Conservation (phyloP, 2,888 invertebrate genomes). For the Polydesmus complanatus region DNA sequence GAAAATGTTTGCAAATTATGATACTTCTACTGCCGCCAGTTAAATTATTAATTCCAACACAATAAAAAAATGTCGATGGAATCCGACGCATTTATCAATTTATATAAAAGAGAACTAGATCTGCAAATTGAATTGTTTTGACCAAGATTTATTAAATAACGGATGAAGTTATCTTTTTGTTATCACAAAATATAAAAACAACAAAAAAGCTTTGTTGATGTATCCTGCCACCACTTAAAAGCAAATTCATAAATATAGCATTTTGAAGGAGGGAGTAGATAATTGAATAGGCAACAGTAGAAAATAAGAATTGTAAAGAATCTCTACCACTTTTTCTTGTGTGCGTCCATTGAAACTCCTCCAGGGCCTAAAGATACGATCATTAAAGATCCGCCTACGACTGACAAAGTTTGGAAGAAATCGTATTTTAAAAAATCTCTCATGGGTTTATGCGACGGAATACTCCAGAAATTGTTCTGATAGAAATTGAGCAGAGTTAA, state of each 20-base stretch:
- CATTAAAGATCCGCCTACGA: constrained; percentile 95
- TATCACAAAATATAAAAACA: too few relatives aligned
- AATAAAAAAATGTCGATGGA: too few relatives aligned
- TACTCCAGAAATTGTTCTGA: constrained; percentile 97
- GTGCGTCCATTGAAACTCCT: constrained; percentile 98
- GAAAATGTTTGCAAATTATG: too few relatives aligned
- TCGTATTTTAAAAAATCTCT: constrained; percentile 99
- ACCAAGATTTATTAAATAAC: too few relatives aligned
- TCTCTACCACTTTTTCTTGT: constrained; percentile 90
- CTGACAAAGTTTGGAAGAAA: constrained; percentile 95
- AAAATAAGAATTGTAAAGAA: neutral
- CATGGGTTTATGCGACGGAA: constrained; percentile 86
- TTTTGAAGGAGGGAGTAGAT: too few relatives aligned
- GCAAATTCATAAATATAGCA: neutral
- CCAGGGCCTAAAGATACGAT: constrained; percentile 97
- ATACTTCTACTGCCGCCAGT: too few relatives aligned
- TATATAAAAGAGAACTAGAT: too few relatives aligned
- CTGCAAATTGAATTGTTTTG: too few relatives aligned
- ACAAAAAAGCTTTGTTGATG: neutral
- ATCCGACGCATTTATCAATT: too few relatives aligned
- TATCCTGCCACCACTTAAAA: neutral
- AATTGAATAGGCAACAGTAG: too few relatives aligned
- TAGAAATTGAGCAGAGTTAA: constrained; percentile 83
- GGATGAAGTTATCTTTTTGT: too few relatives aligned
- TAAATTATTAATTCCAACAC: too few relatives aligned